A percentile compares a stretch with the other conserved stretches of the same genome.
Evolutionary conservation across 2,888 invertebrate genomes (phyloP).

Genomic region (Phasia obesa): DNA sequence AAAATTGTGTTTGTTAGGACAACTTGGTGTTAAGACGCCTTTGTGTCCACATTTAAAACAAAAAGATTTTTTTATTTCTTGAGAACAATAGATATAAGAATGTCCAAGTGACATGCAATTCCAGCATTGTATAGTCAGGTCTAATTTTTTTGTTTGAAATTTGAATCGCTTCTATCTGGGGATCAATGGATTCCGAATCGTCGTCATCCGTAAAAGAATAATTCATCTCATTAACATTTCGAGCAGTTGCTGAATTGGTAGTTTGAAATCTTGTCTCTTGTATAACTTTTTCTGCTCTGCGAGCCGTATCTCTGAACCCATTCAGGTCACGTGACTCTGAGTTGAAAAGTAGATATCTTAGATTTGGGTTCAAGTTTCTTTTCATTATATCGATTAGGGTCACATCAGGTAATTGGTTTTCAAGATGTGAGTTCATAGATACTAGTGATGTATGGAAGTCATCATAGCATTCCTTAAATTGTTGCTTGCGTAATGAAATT

Average conservation of each 20-base stretch:
- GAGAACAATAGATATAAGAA: conserved; percentile 1
- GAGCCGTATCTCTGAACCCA: not conserved
- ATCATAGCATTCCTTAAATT: too few relatives aligned
- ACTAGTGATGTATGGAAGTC: too few relatives aligned
- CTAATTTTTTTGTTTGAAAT: too few relatives aligned
- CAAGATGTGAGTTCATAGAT: too few relatives aligned
- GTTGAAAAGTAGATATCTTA: too few relatives aligned
- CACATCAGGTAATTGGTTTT: too few relatives aligned
- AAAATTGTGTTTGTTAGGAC: not conserved
- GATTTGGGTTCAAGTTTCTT: too few relatives aligned
- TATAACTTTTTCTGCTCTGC: not conserved
- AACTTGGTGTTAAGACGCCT: not conserved
- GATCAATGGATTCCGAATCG: too few relatives aligned
- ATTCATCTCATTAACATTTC: not conserved
- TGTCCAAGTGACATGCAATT: not conserved
- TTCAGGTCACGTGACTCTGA: too few relatives aligned
- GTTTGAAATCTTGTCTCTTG: not conserved
- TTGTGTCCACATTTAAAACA: conserved; percentile 11
- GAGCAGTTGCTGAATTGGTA: not conserved
- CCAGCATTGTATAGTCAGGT: conserved; percentile 14
- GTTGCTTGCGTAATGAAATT: too few relatives aligned
- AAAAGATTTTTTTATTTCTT: not conserved
- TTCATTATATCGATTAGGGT: too few relatives aligned
- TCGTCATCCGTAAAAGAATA: not conserved
- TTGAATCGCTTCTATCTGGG: not conserved